Evolutionary conservation across 2,113 vertebrate genomes (phyloP).

Genomic region (Peromyscus maniculatus): DNA sequence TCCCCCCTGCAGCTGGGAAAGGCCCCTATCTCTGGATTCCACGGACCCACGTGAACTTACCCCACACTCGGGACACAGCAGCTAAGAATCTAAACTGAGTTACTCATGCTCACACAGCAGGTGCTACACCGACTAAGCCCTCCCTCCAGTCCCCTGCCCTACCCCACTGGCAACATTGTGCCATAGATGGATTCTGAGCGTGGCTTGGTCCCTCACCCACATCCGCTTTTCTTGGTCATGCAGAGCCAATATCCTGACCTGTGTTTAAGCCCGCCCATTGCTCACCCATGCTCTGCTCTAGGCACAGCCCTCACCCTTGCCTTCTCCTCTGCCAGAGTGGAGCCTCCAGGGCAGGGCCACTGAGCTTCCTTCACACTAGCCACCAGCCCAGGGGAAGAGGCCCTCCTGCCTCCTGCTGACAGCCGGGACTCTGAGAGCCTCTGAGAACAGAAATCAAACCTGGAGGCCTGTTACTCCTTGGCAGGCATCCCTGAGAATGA

Average conservation of each 20-base stretch:
- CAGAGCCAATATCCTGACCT: neutral
- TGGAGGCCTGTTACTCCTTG: neutral
- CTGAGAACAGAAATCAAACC: neutral
- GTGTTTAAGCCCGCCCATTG: fast-evolving
- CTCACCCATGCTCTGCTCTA: neutral
- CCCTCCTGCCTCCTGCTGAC: neutral
- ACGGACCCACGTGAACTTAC: too few relatives aligned
- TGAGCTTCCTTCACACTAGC: neutral
- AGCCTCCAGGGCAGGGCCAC: neutral
- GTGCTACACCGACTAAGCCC: neutral
- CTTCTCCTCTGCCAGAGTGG: neutral
- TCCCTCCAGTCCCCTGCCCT: neutral
- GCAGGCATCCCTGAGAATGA: neutral
- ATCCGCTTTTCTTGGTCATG: conserved; percentile 24
- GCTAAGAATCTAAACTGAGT: neutral
- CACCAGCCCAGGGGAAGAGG: neutral
- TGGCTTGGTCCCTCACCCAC: neutral
- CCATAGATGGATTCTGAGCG: neutral
- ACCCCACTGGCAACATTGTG: neutral
- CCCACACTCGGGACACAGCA: too few relatives aligned
- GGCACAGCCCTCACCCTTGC: neutral
- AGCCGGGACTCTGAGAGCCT: neutral
- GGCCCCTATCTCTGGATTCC: too few relatives aligned
- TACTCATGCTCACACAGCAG: neutral
- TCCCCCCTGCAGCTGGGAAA: too few relatives aligned